Evolutionary conservation across 1,140 invertebrate genomes (phyloP).

Genomic region (Drosophila lacertosa): DNA sequence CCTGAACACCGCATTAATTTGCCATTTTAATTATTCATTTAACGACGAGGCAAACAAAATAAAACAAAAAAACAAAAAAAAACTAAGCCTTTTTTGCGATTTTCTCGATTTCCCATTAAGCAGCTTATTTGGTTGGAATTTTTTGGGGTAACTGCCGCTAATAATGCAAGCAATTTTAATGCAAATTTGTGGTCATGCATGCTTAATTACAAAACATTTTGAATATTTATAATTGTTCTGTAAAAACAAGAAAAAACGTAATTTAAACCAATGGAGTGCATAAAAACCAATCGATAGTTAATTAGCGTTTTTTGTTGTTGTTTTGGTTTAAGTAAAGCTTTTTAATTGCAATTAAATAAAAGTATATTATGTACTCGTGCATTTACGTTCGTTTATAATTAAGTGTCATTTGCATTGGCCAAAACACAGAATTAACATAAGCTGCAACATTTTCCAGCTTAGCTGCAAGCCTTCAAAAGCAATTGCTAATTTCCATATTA

Average conservation of each 20-base stretch:
- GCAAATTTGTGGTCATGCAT: constrained; percentile 76
- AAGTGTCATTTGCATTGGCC: constrained; percentile 29
- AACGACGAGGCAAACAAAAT: constrained; percentile 15
- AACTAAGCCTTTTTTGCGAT: constrained; percentile 53
- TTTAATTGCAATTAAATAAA: constrained; percentile 49
- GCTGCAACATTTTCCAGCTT: background rate
- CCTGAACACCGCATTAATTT: constrained; percentile 42
- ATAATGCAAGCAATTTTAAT: constrained; percentile 63
- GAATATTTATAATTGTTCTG: constrained; percentile 60
- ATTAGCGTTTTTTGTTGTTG: constrained; percentile 56
- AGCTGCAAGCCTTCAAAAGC: background rate
- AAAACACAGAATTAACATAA: constrained; percentile 19
- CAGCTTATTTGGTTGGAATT: constrained; percentile 45
- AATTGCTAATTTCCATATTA: background rate
- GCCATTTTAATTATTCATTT: constrained; percentile 66
- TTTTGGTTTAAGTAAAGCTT: constrained; percentile 7
- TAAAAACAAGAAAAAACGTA: constrained; percentile 35
- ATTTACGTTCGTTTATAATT: constrained; percentile 22
- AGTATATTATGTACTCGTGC: constrained; percentile 4
- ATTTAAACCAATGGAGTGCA: constrained; percentile 3
- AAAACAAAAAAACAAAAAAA: constrained; percentile 17
- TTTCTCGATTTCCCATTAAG: constrained; percentile 60
- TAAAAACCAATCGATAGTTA: constrained; percentile 71
- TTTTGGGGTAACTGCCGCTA: constrained; percentile 46
- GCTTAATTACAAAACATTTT: constrained; percentile 68